These are phyloP conservation scores for Lophius piscatorius DNA, from an alignment of 2,113 vertebrate genomes.

Conservation along the genomic window DNA sequence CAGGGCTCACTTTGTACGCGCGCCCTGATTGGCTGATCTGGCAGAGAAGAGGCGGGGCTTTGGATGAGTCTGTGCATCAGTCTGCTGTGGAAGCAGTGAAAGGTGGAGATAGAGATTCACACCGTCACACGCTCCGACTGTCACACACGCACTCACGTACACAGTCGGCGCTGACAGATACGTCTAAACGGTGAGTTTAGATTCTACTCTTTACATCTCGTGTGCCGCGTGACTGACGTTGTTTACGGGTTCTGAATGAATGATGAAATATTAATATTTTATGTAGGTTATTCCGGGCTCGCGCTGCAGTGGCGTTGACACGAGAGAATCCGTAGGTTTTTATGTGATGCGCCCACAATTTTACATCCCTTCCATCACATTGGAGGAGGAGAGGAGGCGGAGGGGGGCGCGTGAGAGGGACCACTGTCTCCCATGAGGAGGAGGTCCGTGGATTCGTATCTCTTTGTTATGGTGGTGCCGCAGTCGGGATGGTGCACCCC, in stretches of 20 bases:
- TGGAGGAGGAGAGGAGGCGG: constrained; percentile 5
- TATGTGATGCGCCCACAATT: not conserved
- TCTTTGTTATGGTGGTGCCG: constrained; percentile 77
- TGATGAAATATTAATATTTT: constrained; percentile 28
- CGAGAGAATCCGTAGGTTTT: constrained; percentile 18
- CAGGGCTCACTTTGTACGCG: constrained; percentile 8
- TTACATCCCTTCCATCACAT: constrained; percentile 19
- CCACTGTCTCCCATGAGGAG: constrained; percentile 34
- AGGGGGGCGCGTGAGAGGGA: constrained; percentile 61
- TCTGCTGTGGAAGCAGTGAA: constrained; percentile 50
- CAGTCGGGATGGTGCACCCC: constrained; percentile 67
- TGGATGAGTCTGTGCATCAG: constrained; percentile 47
- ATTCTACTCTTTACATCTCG: not conserved
- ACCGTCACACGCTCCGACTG: constrained; percentile 26
- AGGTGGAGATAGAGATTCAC: constrained; percentile 62
- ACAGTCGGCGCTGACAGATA: constrained; percentile 23
- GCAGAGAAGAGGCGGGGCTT: constrained; percentile 38
- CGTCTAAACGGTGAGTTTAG: constrained; percentile 59
- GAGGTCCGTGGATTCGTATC: constrained; percentile 57
- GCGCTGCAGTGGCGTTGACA: constrained; percentile 6
- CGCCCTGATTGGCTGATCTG: constrained; percentile 55
- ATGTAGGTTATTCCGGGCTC: constrained; percentile 5
- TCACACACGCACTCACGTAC: not conserved
- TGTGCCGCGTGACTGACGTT: constrained; percentile 10
- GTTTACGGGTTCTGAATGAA: constrained; percentile 2